Conservation (phyloP, 2,113 vertebrate species). For the Todiramphus chloris region DNA sequence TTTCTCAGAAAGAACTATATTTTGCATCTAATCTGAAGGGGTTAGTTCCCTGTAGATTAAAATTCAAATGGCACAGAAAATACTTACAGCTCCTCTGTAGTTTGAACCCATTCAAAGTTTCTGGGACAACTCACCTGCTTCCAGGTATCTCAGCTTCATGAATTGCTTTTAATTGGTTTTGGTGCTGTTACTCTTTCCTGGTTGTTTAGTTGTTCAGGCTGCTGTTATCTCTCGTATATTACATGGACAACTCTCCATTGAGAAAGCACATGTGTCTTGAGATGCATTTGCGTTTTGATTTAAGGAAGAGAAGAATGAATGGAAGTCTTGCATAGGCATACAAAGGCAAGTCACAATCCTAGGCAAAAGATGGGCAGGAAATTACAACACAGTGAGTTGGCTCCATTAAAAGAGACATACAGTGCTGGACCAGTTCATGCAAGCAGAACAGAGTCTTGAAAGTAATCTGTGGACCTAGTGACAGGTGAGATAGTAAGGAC, state of each 20-base stretch:
- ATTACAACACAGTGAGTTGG: not conserved
- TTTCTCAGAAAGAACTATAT: slow-evolving; percentile 14
- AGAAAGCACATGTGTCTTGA: not conserved
- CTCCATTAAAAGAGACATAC: not conserved
- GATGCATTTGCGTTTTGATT: not conserved
- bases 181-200: not conserved
- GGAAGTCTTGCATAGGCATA: not conserved
- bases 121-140: not conserved
- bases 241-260: fast-evolving
- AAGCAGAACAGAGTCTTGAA: not conserved
- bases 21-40: slow-evolving; percentile 65
- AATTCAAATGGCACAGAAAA: slow-evolving; percentile 6
- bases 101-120: not conserved
- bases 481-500: not conserved
- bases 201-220: not conserved
- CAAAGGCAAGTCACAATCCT: not conserved
- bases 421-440: not conserved
- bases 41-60: slow-evolving; percentile 15
- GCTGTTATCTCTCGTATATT: not conserved
- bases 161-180: not conserved
- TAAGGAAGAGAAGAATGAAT: not conserved
- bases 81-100: not conserved
- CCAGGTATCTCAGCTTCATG: not conserved
- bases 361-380: not conserved
- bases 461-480: not conserved